A percentile compares a stretch with the other conserved stretches of the same genome.
phyloP scores from a whole-genome alignment of 2,113 vertebrate genomes.

The Atractosteus spatula region DNA sequence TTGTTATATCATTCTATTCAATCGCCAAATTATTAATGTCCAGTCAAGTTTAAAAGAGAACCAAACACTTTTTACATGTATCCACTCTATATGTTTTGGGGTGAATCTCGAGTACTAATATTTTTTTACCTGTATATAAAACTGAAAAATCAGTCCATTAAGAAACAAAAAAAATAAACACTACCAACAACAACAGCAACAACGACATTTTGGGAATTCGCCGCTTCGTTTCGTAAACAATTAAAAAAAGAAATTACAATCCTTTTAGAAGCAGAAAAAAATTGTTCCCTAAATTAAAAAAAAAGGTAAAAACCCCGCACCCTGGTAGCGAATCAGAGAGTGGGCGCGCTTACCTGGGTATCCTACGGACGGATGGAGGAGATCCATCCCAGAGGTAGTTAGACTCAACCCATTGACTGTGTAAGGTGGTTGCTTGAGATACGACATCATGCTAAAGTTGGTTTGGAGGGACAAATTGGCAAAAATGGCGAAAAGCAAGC shows the following conservation, averaged over 20 bases:
- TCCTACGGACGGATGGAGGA: conserved; percentile 95
- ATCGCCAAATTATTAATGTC: no score
- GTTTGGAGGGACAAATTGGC: conserved; percentile 70
- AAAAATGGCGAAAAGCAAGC: conserved; percentile 60
- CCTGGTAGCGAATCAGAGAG: no score
- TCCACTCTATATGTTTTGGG: no score
- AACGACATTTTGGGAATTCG: no score
- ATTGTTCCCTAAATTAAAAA: not conserved
- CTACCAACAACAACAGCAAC: no score
- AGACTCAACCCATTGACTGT: conserved; percentile 95
- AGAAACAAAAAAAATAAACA: not conserved
- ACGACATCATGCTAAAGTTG: conserved; percentile 97
- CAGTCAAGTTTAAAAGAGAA: no score
- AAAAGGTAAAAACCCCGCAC: not conserved
- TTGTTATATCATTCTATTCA: no score
- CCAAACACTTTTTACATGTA: no score
- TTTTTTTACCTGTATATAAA: not conserved
- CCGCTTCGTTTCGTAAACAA: no score
- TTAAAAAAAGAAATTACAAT: not conserved
- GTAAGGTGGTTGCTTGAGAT: conserved; percentile 97
- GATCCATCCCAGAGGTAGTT: conserved; percentile 93
- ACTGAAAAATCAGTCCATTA: not conserved
- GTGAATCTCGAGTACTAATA: no score
- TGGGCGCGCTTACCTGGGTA: conserved; percentile 82
- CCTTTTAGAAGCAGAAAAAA: conserved; percentile 5